Evolutionary conservation across 2,113 vertebrate species (phyloP).

Genomic region (Lichenostomus cassidix): DNA sequence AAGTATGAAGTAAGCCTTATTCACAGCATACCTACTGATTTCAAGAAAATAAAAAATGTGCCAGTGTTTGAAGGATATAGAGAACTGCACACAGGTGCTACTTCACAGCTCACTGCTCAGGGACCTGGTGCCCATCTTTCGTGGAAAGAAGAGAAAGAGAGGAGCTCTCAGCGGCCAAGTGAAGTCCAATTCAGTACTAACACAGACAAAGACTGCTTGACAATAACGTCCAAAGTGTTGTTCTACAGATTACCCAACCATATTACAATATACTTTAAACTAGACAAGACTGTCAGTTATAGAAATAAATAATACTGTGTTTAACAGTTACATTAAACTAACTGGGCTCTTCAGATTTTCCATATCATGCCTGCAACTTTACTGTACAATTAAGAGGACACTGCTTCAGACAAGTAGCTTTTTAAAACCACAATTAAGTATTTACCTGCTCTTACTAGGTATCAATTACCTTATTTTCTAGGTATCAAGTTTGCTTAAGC

Average conservation of each 20-base stretch:
- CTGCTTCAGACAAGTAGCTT: neutral
- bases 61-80: neutral
- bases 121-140: neutral
- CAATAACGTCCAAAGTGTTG: neutral
- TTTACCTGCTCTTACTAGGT: neutral
- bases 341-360: neutral
- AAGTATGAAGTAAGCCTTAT: neutral
- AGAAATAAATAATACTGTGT: neutral
- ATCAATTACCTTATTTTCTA: constrained; percentile 10
- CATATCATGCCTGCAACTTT: neutral
- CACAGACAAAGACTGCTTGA: neutral
- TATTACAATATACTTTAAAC: neutral
- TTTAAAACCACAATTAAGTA: neutral
- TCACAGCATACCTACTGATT: neutral
- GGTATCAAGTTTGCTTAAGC: constrained; percentile 8
- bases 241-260: neutral
- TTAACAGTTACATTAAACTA: neutral
- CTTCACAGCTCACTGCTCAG: neutral
- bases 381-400: neutral
- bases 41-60: neutral
- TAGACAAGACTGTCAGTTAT: neutral
- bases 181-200: neutral
- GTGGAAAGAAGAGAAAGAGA: neutral
- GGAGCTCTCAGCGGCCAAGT: neutral
- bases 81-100: neutral